These are phyloP conservation scores for Oegoconia quadripuncta DNA, from an alignment of 2,888 invertebrate species.

Conservation along the genomic window DNA sequence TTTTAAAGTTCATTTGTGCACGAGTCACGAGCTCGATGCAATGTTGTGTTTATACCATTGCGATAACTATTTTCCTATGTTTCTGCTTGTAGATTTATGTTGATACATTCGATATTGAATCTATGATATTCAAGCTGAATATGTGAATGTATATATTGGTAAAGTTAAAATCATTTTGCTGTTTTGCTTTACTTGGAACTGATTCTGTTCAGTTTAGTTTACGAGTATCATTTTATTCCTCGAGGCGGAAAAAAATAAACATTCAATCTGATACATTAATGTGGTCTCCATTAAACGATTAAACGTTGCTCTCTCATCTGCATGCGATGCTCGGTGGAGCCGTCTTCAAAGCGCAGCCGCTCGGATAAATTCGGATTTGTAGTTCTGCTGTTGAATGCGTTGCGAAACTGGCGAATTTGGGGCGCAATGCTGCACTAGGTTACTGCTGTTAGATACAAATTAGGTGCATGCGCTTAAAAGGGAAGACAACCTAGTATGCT, in stretches of 20 bases:
- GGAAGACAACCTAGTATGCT: too few relatives aligned
- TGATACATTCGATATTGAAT: constrained; percentile 27
- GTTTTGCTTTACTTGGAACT: constrained; percentile 9
- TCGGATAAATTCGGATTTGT: constrained; percentile 62
- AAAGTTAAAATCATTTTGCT: too few relatives aligned
- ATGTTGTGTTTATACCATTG: constrained; percentile 36
- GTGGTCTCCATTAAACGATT: constrained; percentile 69
- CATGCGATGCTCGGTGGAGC: constrained; percentile 58
- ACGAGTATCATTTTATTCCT: constrained; percentile 14
- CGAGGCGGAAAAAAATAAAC: constrained; percentile 42
- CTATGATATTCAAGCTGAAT: constrained; percentile 24
- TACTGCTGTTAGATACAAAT: constrained; percentile 2
- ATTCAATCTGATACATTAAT: constrained; percentile 66
- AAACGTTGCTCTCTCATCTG: constrained; percentile 67
- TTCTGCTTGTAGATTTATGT: constrained; percentile 29
- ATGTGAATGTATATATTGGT: constrained; percentile 23
- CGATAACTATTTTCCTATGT: constrained; percentile 35
- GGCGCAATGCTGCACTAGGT: constrained; percentile 3
- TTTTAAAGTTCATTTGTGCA: constrained; percentile 46
- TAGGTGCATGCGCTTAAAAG: neutral
- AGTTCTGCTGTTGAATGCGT: constrained; percentile 23
- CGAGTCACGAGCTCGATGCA: constrained; percentile 34
- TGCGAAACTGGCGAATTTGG: constrained; percentile 19
- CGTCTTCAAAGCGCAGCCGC: constrained; percentile 62
- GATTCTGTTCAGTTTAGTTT: constrained; percentile 15